Conservation (phyloP, 2,113 vertebrate genomes). For the Girardinichthys multiradiatus region DNA sequence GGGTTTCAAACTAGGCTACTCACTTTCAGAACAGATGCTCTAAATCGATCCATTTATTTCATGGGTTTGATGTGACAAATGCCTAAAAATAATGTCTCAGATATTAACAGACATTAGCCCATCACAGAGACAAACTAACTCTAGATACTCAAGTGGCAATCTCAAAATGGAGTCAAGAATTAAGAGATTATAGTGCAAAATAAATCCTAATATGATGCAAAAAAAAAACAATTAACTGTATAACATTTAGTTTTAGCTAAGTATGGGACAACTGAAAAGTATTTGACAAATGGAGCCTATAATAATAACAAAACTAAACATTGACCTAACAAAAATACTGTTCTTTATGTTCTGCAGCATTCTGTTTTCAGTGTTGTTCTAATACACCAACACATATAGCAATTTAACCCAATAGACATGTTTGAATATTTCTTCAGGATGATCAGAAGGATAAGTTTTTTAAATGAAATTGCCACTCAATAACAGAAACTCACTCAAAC, state of each 20-base stretch:
- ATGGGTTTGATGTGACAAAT: not conserved
- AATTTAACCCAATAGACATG: not conserved
- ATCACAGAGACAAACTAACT: not conserved
- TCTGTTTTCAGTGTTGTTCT: not conserved
- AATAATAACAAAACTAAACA: not conserved
- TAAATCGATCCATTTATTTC: not conserved
- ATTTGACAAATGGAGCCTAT: too few species aligned
- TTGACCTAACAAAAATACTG: not conserved
- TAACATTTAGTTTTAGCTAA: not conserved
- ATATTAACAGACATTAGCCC: not conserved
- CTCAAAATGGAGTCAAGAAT: not conserved
- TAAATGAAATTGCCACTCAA: not conserved
- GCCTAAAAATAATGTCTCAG: not conserved
- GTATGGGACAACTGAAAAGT: not conserved
- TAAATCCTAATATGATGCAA: not conserved
- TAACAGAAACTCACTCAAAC: not conserved
- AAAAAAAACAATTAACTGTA: not conserved
- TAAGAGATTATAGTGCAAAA: not conserved
- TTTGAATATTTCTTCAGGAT: not conserved
- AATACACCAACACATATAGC: not conserved
- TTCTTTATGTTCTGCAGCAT: not conserved
- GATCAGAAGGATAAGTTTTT: not conserved
- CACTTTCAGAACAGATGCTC: not conserved
- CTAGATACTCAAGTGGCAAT: not conserved
- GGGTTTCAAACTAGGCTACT: not conserved